Conservation (phyloP, 2,113 vertebrate species). For the Epinephelus cyanopodus region DNA sequence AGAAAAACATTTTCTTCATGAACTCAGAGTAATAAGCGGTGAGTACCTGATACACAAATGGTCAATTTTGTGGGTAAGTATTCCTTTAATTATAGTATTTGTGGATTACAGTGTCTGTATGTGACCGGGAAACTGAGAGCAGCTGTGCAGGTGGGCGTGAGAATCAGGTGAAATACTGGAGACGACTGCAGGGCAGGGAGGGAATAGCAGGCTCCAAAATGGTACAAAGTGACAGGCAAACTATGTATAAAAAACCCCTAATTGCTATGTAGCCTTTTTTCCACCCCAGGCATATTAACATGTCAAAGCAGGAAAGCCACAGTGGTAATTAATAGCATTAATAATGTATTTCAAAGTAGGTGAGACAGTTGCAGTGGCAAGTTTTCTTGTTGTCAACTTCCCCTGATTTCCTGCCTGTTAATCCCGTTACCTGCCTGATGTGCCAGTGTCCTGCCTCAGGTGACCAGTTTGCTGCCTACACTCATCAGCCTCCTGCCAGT, state of each 20-base stretch:
- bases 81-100: too few species aligned
- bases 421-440: conserved; percentile 12
- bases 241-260: neutral
- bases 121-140: neutral
- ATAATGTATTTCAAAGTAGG: neutral
- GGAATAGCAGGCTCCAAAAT: neutral
- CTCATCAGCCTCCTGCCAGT: neutral
- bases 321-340: neutral
- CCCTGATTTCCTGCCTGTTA: neutral
- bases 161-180: neutral
- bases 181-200: neutral
- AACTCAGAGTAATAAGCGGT: too few species aligned
- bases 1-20: too few species aligned
- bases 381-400: neutral
- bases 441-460: neutral
- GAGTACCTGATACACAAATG: too few species aligned
- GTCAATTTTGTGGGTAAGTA: too few species aligned
- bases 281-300: neutral
- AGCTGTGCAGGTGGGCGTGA: neutral
- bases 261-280: neutral
- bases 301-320: neutral
- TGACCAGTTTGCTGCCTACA: neutral
- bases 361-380: neutral
- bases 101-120: too few species aligned
- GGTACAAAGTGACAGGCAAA: neutral